These are phyloP conservation scores for Dugesia japonica DNA, from an alignment of 2,888 invertebrate species.

Conservation along the genomic window DNA sequence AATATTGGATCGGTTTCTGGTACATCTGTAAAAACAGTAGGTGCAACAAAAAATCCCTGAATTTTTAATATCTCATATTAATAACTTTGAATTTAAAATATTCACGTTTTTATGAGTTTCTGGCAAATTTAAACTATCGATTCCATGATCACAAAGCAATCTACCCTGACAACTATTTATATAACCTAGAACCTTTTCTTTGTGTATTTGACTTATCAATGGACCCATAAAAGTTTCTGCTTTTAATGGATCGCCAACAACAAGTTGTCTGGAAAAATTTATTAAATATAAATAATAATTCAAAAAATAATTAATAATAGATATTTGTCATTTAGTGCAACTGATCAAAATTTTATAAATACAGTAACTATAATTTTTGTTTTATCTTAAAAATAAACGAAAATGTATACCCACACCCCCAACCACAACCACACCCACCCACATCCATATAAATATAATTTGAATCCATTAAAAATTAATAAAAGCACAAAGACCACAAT, in stretches of 20 bases:
- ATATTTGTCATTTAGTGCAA: too few species aligned
- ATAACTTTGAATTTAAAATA: neutral
- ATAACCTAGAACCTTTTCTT: neutral
- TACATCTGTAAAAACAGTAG: conserved; percentile 48
- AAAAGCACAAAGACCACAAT: too few species aligned
- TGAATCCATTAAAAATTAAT: too few species aligned
- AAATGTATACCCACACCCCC: too few species aligned
- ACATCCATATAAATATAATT: too few species aligned
- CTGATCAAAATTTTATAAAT: too few species aligned
- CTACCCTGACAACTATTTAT: neutral
- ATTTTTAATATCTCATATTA: conserved; percentile 22
- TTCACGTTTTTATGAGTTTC: conserved; percentile 42
- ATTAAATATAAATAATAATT: too few species aligned
- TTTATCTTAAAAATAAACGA: too few species aligned
- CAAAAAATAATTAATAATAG: too few species aligned
- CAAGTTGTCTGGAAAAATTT: neutral
- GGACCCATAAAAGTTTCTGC: neutral
- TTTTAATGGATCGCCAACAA: neutral
- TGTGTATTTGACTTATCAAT: neutral
- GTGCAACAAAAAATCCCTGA: conserved; percentile 51
- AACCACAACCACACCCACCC: too few species aligned
- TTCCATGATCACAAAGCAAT: conserved; percentile 46
- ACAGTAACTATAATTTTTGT: too few species aligned
- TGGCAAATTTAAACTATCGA: conserved; percentile 40
- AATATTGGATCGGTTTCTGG: conserved; percentile 48